Evolutionary conservation across 2,113 vertebrate genomes (phyloP).

Genomic region (Corythaixoides concolor): DNA sequence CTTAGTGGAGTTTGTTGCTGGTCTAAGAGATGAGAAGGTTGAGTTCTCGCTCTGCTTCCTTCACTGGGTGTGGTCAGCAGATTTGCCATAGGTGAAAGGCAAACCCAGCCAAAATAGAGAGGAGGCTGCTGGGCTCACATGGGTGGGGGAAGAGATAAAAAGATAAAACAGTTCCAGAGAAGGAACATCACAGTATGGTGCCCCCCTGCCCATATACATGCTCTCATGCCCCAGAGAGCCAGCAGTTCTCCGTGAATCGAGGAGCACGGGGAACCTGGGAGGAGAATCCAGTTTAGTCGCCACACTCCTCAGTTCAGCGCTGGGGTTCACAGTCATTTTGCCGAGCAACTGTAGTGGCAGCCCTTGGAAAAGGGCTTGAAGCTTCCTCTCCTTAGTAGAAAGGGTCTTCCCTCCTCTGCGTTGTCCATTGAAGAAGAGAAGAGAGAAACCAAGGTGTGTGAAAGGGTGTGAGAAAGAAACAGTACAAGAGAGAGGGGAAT

Average conservation of each 20-base stretch:
- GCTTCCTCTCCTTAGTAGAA: not conserved
- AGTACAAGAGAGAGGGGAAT: not conserved
- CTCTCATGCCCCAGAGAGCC: not conserved
- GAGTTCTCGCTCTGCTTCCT: conserved; percentile 37
- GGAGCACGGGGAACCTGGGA: not conserved
- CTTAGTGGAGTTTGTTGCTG: conserved; percentile 55
- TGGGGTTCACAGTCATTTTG: not conserved
- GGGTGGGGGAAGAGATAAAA: conserved; percentile 21
- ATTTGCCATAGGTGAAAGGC: not conserved
- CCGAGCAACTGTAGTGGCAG: not conserved
- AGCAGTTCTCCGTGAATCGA: not conserved
- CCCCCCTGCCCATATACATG: not conserved
- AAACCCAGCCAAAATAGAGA: conserved; percentile 1
- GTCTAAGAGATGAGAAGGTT: conserved; percentile 50
- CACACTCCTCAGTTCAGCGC: not conserved
- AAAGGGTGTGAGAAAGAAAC: not conserved
- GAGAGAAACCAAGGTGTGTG: not conserved
- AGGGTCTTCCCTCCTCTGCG: not conserved
- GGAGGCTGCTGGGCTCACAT: not conserved
- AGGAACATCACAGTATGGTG: conserved; percentile 50
- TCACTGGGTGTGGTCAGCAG: not conserved
- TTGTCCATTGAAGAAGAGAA: not conserved
- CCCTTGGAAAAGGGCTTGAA: conserved; percentile 14
- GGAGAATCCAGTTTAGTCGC: not conserved
- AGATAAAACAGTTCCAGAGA: conserved; percentile 56